Percentiles rank a stretch among this genome's conserved stretches.
phyloP scores from a whole-genome alignment of 2,113 vertebrate species.

The Tachycineta bicolor region DNA sequence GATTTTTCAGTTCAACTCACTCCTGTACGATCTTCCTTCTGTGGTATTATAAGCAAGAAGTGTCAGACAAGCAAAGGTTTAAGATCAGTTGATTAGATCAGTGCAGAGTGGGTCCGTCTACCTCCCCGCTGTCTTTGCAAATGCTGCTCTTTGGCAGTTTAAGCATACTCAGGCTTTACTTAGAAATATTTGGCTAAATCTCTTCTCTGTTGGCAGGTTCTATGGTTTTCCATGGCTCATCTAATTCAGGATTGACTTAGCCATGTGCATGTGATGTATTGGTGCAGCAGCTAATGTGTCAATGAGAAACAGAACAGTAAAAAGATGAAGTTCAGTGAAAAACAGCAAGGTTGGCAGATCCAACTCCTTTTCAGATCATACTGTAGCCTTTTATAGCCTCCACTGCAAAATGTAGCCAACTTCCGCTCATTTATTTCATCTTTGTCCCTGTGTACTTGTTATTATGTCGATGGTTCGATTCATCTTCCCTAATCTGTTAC shows the following conservation, averaged over 20 bases:
- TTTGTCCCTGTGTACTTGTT: conserved; percentile 41
- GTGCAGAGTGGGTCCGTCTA: conserved; percentile 22
- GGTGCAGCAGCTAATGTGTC: conserved; percentile 53
- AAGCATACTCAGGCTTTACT: conserved; percentile 32
- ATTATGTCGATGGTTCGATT: conserved; percentile 4
- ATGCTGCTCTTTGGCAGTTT: conserved; percentile 12
- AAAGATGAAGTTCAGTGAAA: conserved; percentile 40
- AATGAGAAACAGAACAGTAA: conserved; percentile 58
- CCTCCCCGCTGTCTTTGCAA: conserved; percentile 14
- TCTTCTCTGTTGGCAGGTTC: conserved; percentile 4
- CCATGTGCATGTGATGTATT: conserved; percentile 57
- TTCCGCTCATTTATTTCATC: conserved; percentile 38
- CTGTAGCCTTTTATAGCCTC: conserved; percentile 56
- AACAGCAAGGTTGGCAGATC: conserved; percentile 44
- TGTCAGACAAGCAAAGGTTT: conserved; percentile 9
- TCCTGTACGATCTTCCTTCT: neutral
- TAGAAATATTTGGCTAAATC: conserved; percentile 45
- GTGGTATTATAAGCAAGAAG: neutral
- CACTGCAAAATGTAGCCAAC: conserved; percentile 23
- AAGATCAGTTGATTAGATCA: conserved; percentile 31
- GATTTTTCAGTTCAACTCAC: neutral
- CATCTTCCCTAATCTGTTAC: conserved; percentile 35
- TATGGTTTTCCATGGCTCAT: conserved; percentile 59
- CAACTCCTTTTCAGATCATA: conserved; percentile 27
- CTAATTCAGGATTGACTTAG: conserved; percentile 66